phyloP scores from a whole-genome alignment of 2,888 invertebrate genomes.

The Ischnus inquisitorius region DNA sequence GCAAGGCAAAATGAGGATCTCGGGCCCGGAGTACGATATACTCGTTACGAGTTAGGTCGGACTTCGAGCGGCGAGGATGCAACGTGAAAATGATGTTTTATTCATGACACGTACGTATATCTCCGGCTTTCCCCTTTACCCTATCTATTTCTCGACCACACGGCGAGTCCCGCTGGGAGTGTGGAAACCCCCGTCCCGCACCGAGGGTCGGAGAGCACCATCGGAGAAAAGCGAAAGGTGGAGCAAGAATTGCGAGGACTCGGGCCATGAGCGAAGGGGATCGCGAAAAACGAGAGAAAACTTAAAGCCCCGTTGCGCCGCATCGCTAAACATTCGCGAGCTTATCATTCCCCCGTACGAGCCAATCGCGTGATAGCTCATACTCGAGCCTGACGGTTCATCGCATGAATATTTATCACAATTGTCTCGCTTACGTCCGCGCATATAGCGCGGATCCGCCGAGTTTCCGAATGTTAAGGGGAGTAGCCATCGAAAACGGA shows the following conservation, averaged over 20 bases:
- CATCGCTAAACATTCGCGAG: constrained; percentile 11
- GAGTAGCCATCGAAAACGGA: too few relatives aligned
- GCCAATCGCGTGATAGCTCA: not conserved
- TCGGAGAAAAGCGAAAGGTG: not conserved
- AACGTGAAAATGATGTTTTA: constrained; percentile 62
- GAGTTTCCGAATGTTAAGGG: too few relatives aligned
- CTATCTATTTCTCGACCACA: constrained; percentile 50
- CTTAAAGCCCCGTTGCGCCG: not conserved
- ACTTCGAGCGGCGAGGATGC: not conserved
- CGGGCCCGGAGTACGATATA: not conserved
- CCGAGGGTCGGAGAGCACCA: constrained; percentile 21
- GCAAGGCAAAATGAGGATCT: not conserved
- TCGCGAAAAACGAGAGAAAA: not conserved
- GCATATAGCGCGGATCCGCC: too few relatives aligned
- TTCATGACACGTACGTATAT: constrained; percentile 61
- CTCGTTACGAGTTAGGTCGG: not conserved
- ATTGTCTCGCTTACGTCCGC: not conserved
- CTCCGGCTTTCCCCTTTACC: constrained; percentile 40
- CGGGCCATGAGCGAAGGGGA: not conserved
- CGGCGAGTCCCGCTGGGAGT: constrained; percentile 31
- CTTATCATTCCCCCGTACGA: constrained; percentile 14
- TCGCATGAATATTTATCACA: constrained; percentile 18
- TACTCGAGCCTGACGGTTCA: not conserved
- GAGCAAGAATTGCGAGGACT: constrained; percentile 4
- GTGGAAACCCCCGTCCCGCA: constrained; percentile 18